Conservation (phyloP, 2,888 invertebrate species). For the Hirtodrosophila confusa region DNA sequence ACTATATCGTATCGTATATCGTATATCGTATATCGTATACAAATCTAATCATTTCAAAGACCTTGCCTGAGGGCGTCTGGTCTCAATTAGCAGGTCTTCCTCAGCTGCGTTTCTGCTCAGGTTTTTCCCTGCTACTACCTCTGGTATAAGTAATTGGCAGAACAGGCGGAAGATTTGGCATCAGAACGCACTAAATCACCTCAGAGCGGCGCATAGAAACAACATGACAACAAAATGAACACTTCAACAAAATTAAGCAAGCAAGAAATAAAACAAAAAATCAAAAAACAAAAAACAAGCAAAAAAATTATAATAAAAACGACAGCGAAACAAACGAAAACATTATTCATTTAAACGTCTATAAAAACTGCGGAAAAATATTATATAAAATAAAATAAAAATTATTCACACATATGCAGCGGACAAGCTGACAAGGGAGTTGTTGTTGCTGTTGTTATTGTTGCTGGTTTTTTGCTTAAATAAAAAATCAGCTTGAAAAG, state of each 20-base stretch:
- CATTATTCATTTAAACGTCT: slow-evolving; percentile 79
- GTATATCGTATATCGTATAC: no score
- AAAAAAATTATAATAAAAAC: slow-evolving; percentile 40
- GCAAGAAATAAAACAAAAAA: slow-evolving; percentile 59
- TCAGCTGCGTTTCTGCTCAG: slow-evolving; percentile 16
- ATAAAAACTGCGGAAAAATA: slow-evolving; percentile 68
- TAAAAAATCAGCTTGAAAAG: slow-evolving; percentile 57
- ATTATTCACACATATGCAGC: slow-evolving; percentile 59
- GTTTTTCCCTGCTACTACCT: slow-evolving; percentile 12
- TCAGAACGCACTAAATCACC: slow-evolving; percentile 73
- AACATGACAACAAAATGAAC: slow-evolving; percentile 80
- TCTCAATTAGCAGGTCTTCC: slow-evolving; percentile 27
- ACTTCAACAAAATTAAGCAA: slow-evolving; percentile 70
- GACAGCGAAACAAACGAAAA: slow-evolving; percentile 70
- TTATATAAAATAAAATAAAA: slow-evolving; percentile 45
- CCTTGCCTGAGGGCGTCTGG: slow-evolving; percentile 1
- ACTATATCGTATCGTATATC: no score
- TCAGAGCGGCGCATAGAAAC: slow-evolving; percentile 70
- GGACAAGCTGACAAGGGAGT: slow-evolving; percentile 55
- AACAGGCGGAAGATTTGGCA: slow-evolving; percentile 69
- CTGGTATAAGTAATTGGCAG: slow-evolving; percentile 22
- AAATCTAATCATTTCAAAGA: background rate
- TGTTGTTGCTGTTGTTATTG: slow-evolving; percentile 39
- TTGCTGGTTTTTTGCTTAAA: slow-evolving; percentile 26
- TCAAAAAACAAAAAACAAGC: slow-evolving; percentile 20